These are phyloP conservation scores for Brachionus asplanchnoidis DNA, from an alignment of 1,140 invertebrate genomes.

Conservation along the genomic window DNA sequence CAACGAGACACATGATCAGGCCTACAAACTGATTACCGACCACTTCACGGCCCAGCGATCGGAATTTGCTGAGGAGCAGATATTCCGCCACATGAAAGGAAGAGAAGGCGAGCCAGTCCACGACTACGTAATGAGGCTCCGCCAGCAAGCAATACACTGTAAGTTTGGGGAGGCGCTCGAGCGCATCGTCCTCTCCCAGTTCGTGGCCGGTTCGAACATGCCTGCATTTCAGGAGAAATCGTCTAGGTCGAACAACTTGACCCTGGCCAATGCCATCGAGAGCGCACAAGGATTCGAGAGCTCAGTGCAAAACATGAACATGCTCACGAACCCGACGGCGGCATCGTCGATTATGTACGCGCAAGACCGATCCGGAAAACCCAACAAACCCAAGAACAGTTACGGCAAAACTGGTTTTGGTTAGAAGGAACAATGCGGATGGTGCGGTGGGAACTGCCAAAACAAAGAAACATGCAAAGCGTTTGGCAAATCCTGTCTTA, in stretches of 20 bases:
- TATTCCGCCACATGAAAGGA: neutral
- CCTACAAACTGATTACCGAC: neutral
- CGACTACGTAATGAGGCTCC: neutral
- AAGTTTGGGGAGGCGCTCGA: neutral
- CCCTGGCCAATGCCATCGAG: neutral
- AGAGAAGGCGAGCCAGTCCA: neutral
- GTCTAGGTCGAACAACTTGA: neutral
- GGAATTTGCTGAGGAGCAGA: neutral
- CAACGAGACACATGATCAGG: too few species aligned
- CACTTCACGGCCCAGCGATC: neutral
- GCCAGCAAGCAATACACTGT: neutral
- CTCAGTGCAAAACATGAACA: neutral
- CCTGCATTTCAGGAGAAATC: neutral
- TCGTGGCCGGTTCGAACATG: neutral
- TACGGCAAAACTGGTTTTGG: neutral
- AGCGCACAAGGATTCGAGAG: neutral
- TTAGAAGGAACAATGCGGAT: neutral
- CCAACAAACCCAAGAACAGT: neutral
- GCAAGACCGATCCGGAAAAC: neutral
- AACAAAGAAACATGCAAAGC: neutral
- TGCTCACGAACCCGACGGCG: neutral
- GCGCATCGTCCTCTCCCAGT: neutral
- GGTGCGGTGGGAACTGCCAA: neutral
- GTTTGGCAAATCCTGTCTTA: neutral
- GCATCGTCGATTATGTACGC: neutral